Evolutionary conservation across 2,888 invertebrate species (phyloP).

Genomic region (Periphyllus acericola): DNA sequence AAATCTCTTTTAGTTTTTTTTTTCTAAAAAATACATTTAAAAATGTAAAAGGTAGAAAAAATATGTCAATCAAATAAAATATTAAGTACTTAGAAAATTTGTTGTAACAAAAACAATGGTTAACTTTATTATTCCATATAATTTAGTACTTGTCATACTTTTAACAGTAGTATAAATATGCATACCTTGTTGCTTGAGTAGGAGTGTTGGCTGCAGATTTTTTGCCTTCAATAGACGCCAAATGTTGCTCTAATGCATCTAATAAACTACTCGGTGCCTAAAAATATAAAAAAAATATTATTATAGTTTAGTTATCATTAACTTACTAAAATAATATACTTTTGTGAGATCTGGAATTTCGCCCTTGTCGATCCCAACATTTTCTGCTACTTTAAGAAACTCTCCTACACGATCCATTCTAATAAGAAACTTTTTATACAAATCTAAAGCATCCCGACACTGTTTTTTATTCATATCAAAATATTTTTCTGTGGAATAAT

Average conservation of each 20-base stretch:
- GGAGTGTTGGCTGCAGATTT: conserved; percentile 89
- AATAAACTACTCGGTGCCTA: conserved; percentile 93
- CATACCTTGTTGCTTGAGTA: conserved; percentile 85
- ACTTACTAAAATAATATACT: conserved; percentile 68
- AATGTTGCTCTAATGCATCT: conserved; percentile 96
- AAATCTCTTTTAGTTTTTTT: neutral
- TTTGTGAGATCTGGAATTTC: conserved; percentile 98
- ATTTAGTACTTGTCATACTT: neutral
- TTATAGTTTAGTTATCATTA: neutral
- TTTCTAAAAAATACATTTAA: neutral
- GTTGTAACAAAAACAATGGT: neutral
- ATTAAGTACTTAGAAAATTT: neutral
- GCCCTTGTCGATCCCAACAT: conserved; percentile 97
- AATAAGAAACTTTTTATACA: conserved; percentile 98
- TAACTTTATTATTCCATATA: neutral
- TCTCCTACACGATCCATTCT: conserved; percentile 98
- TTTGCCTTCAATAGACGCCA: conserved; percentile 92
- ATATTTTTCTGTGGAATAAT: conserved; percentile 83
- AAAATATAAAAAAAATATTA: conserved; percentile 23
- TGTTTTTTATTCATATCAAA: conserved; percentile 99
- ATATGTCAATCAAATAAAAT: neutral
- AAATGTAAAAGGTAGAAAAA: too few relatives aligned
- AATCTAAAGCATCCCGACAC: conserved; percentile 95
- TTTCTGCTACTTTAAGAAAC: conserved; percentile 86
- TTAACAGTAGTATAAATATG: neutral